These are phyloP conservation scores for Ctenochaetus hawaiiensis DNA, from an alignment of 2,797 vertebrate genomes.

Conservation along the genomic window DNA sequence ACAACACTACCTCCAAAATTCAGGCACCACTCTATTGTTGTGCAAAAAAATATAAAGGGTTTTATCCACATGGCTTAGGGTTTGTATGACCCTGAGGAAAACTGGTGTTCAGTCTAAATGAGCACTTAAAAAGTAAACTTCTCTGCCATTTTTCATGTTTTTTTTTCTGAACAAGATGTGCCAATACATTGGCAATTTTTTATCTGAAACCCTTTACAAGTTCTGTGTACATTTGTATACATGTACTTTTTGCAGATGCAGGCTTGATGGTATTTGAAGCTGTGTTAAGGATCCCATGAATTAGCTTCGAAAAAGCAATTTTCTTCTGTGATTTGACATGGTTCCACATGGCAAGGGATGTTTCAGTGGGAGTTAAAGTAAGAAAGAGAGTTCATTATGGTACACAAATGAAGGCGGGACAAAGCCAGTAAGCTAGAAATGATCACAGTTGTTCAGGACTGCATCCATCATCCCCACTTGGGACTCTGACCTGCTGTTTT, in stretches of 20 bases:
- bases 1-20: background rate
- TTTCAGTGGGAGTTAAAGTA: slow-evolving; percentile 9
- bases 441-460: background rate
- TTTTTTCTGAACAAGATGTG: slow-evolving; percentile 10
- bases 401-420: slow-evolving; percentile 2
- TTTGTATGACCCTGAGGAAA: slow-evolving; percentile 18
- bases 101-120: slow-evolving; percentile 8
- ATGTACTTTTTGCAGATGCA: slow-evolving; percentile 28
- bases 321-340: slow-evolving; percentile 31
- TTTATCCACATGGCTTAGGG: background rate
- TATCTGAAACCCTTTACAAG: background rate
- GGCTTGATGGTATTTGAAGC: slow-evolving; percentile 12
- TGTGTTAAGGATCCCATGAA: slow-evolving; percentile 23
- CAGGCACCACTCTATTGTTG: background rate
- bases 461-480: slow-evolving; percentile 14
- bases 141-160: background rate
- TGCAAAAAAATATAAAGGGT: background rate
- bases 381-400: slow-evolving; percentile 22
- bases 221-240: background rate
- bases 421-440: slow-evolving; percentile 15
- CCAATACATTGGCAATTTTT: slow-evolving; percentile 8
- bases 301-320: slow-evolving; percentile 47
- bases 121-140: slow-evolving; percentile 5
- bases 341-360: slow-evolving; percentile 29
- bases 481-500: background rate